Percentiles rank a stretch among this genome's conserved stretches.
phyloP scores from a whole-genome alignment of 2,797 vertebrate species.

The Lutjanus argentimaculatus region DNA sequence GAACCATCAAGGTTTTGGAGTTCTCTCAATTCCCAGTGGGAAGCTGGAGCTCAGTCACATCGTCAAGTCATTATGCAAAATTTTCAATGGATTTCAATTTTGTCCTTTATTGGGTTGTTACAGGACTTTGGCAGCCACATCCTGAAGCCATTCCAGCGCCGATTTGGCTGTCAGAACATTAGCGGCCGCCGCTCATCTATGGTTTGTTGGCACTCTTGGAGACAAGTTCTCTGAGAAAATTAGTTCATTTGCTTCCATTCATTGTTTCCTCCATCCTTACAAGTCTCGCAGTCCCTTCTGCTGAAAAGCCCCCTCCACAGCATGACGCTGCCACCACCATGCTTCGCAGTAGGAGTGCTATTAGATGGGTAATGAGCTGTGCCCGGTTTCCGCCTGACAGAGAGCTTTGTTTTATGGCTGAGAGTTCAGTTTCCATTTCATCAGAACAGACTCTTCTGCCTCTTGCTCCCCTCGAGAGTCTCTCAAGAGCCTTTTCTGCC shows the following conservation, averaged over 20 bases:
- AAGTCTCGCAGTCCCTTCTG: conserved; percentile 59
- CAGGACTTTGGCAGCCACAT: conserved; percentile 33
- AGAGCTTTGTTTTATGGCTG: conserved; percentile 69
- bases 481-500: conserved; percentile 13
- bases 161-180: conserved; percentile 55
- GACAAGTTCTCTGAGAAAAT: conserved; percentile 46
- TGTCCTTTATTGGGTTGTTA: conserved; percentile 14
- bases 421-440: conserved; percentile 63
- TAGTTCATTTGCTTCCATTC: conserved; percentile 48
- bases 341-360: conserved; percentile 71
- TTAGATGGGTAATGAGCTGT: conserved; percentile 79
- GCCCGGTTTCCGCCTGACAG: conserved; percentile 64
- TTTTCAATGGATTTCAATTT: conserved; percentile 19
- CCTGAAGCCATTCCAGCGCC: conserved; percentile 40
- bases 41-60: conserved; percentile 24
- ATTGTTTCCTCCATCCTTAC: conserved; percentile 49
- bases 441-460: conserved; percentile 42
- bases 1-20: conserved; percentile 19
- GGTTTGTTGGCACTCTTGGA: conserved; percentile 45
- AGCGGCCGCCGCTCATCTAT: conserved; percentile 22
- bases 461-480: conserved; percentile 25
- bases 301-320: conserved; percentile 61
- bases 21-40: conserved; percentile 11
- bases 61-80: conserved; percentile 4
- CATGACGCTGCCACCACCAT: conserved; percentile 68